Conservation (phyloP, 2,797 vertebrate species). For the Hyperoplus immaculatus region DNA sequence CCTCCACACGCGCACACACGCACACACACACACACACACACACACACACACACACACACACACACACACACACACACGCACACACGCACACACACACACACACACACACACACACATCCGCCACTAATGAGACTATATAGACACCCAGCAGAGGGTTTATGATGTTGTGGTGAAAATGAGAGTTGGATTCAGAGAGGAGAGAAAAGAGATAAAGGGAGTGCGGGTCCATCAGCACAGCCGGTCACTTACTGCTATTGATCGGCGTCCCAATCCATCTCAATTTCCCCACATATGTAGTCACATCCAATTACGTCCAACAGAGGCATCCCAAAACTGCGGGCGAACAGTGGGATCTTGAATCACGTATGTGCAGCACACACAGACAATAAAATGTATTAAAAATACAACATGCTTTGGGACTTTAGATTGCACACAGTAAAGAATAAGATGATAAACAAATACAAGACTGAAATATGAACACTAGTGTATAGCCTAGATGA, state of each 20-base stretch:
- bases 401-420: not conserved
- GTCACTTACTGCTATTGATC: slow-evolving; percentile 81
- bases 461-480: too few relatives aligned
- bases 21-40: slow-evolving; percentile 5
- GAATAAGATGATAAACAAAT: too few relatives aligned
- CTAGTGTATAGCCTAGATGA: too few relatives aligned
- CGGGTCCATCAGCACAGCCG: slow-evolving; percentile 57
- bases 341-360: slow-evolving; percentile 10
- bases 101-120: slow-evolving; percentile 29
- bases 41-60: slow-evolving; percentile 22
- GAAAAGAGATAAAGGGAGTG: slow-evolving; percentile 18
- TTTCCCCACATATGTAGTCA: slow-evolving; percentile 67
- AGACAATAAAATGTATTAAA: not conserved
- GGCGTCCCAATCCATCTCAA: slow-evolving; percentile 74
- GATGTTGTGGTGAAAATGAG: slow-evolving; percentile 71
- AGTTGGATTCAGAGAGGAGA: slow-evolving; percentile 45
- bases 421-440: not conserved
- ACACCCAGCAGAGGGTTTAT: slow-evolving; percentile 65
- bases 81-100: slow-evolving; percentile 24
- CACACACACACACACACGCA: slow-evolving; percentile 27
- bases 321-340: slow-evolving; percentile 32
- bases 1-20: slow-evolving; percentile 33
- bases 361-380: not conserved
- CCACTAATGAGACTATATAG: slow-evolving; percentile 71
- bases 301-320: slow-evolving; percentile 65